Evolutionary conservation across 2,113 vertebrate genomes (phyloP).

Genomic region (Semnornis frantzii): DNA sequence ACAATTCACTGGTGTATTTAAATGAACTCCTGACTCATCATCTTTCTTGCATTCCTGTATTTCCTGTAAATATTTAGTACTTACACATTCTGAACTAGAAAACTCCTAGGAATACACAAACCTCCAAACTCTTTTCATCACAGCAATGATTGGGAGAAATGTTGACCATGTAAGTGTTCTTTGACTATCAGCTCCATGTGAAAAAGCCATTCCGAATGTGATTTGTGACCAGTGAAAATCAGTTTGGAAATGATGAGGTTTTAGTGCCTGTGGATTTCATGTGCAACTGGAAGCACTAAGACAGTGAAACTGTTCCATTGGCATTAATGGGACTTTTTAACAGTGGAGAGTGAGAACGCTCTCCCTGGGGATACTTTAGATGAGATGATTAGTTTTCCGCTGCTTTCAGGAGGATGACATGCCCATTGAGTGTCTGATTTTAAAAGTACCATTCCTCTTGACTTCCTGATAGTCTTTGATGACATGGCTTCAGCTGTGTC

Average conservation of each 20-base stretch:
- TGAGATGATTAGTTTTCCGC: background rate
- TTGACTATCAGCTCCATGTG: background rate
- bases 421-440: background rate
- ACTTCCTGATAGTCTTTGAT: background rate
- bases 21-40: conserved; percentile 6
- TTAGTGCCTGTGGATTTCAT: background rate
- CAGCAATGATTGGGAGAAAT: background rate
- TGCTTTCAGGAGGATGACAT: background rate
- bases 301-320: background rate
- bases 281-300: background rate
- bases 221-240: background rate
- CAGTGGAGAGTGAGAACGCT: background rate
- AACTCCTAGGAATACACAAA: background rate
- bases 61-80: background rate
- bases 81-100: background rate
- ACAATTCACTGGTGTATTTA: conserved; percentile 5
- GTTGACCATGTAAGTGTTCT: background rate
- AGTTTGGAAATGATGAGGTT: background rate
- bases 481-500: background rate
- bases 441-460: background rate
- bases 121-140: background rate
- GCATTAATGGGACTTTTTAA: background rate
- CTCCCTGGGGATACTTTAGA: background rate
- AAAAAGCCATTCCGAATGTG: background rate
- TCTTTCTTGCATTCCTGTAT: background rate